phyloP scores from a whole-genome alignment of 2,797 vertebrate species.

The Hozukius guyotensis region DNA sequence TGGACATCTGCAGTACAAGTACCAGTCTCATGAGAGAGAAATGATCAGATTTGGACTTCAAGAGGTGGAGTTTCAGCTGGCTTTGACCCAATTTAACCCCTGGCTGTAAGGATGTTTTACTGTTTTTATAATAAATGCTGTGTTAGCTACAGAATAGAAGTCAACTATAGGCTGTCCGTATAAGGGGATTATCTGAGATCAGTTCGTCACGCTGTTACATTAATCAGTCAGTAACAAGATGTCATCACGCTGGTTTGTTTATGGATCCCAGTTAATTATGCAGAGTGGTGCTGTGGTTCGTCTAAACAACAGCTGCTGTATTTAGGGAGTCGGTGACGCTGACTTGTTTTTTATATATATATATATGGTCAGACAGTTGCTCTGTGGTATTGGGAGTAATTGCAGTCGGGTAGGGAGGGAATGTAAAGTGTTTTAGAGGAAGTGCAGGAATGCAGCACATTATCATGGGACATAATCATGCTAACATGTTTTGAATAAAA shows the following conservation, averaged over 20 bases:
- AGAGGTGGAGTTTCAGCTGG: constrained; percentile 1
- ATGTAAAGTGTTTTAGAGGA: constrained; percentile 62
- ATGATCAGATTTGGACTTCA: background rate
- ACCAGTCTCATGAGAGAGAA: background rate
- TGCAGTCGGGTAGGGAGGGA: constrained; percentile 51
- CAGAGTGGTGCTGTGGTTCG: constrained; percentile 18
- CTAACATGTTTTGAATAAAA: constrained; percentile 23
- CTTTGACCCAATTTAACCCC: background rate
- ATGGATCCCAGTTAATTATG: constrained; percentile 50
- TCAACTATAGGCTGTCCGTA: background rate
- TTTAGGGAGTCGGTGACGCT: constrained; percentile 43
- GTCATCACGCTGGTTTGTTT: constrained; percentile 43
- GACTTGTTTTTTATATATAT: constrained; percentile 24
- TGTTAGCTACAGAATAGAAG: background rate
- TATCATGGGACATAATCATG: constrained; percentile 55
- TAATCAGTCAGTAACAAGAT: constrained; percentile 18
- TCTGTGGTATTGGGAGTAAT: constrained; percentile 63
- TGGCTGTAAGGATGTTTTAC: background rate
- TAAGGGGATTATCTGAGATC: background rate
- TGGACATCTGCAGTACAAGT: background rate
- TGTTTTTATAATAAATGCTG: background rate
- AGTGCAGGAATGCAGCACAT: constrained; percentile 62
- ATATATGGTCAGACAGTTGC: constrained; percentile 59
- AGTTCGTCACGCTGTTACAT: background rate
- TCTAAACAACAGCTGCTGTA: constrained; percentile 62